Evolutionary conservation across 2,888 invertebrate species (phyloP).

Genomic region (Melolontha melolontha): DNA sequence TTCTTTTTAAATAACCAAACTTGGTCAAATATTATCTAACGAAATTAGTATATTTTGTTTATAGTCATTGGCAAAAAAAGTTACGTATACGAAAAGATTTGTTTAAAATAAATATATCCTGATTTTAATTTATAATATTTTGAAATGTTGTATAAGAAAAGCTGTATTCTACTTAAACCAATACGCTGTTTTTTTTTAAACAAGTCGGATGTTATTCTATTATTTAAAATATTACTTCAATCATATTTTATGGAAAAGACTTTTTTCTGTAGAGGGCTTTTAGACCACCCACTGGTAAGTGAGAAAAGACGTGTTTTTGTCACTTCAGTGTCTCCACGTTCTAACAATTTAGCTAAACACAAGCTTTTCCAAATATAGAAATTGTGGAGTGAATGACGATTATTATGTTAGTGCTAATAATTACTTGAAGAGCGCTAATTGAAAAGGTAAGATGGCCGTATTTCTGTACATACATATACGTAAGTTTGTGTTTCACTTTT

Average conservation of each 20-base stretch:
- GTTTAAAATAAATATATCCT: too few species aligned
- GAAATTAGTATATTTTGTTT: too few species aligned
- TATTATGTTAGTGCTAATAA: slow-evolving; percentile 45
- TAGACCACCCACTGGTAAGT: slow-evolving; percentile 31
- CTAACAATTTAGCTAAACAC: slow-evolving; percentile 36
- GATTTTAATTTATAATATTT: too few species aligned
- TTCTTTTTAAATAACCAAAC: too few species aligned
- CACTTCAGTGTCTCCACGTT: slow-evolving; percentile 31
- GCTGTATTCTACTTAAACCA: too few species aligned
- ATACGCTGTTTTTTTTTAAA: too few species aligned
- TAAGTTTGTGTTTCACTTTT: background rate
- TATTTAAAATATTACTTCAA: too few species aligned
- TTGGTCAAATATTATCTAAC: too few species aligned
- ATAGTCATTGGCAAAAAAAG: too few species aligned
- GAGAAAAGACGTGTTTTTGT: slow-evolving; percentile 36
- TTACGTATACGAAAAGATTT: too few species aligned
- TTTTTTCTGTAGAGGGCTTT: background rate
- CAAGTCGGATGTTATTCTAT: too few species aligned
- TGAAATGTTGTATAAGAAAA: too few species aligned
- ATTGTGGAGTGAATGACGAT: slow-evolving; percentile 42
- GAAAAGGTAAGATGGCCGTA: slow-evolving; percentile 44
- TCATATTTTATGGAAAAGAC: background rate
- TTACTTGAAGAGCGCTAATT: slow-evolving; percentile 46
- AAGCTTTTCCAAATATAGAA: slow-evolving; percentile 28
- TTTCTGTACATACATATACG: slow-evolving; percentile 11